Evolutionary conservation across 2,113 vertebrate species (phyloP).

Genomic region (Casuarius casuarius): DNA sequence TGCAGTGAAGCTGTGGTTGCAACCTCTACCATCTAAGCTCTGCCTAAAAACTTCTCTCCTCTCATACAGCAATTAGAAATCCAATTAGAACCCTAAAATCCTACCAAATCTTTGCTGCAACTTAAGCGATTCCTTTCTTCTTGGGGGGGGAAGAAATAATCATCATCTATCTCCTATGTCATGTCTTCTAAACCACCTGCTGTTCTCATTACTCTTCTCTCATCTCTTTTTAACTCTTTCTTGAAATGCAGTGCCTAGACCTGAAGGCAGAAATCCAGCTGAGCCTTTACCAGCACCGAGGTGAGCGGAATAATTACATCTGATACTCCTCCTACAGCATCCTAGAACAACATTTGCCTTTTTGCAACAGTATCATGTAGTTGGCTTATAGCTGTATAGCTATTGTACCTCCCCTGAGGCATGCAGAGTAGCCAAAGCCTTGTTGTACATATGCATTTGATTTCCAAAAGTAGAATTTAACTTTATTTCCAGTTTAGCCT

Average conservation of each 20-base stretch:
- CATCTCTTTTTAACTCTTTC: background rate
- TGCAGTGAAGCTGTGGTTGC: background rate
- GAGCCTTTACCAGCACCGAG: background rate
- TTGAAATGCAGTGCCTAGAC: background rate
- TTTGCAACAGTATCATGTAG: background rate
- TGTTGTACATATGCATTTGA: background rate
- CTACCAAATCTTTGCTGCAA: background rate
- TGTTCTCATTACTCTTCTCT: background rate
- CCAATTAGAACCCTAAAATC: background rate
- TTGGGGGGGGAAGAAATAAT: background rate
- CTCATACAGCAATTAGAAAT: background rate
- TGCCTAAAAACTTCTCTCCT: background rate
- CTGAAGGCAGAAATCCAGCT: conserved; percentile 28
- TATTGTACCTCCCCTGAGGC: background rate
- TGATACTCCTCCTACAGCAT: background rate
- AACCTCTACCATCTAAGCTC: background rate
- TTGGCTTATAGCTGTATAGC: background rate
- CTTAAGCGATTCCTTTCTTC: background rate
- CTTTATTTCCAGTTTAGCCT: background rate
- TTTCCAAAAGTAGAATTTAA: background rate
- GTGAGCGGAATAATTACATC: conserved; percentile 23
- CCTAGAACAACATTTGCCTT: conserved; percentile 6
- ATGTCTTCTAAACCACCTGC: background rate
- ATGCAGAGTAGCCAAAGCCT: background rate
- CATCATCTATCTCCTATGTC: background rate